Evolutionary conservation across 2,888 invertebrate genomes (phyloP).

Genomic region (Dasypolia templi): DNA sequence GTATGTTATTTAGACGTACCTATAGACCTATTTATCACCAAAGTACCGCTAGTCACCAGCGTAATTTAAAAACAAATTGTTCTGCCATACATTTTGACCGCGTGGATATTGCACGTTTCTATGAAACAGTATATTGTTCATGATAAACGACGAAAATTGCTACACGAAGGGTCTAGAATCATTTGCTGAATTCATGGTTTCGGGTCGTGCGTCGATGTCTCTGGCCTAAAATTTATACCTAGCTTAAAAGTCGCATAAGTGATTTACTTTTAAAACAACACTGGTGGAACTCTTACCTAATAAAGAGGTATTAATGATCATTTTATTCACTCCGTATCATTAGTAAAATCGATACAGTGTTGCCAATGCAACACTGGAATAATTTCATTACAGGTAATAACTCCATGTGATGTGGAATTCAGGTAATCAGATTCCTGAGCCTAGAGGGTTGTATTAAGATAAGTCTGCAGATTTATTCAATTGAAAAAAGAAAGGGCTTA

Average conservation of each 20-base stretch:
- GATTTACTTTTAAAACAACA: background rate
- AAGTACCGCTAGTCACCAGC: too few relatives aligned
- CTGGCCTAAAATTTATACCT: too few relatives aligned
- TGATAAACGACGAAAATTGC: too few relatives aligned
- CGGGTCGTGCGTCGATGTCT: too few relatives aligned
- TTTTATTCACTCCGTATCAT: background rate
- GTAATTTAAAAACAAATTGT: too few relatives aligned
- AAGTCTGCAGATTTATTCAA: background rate
- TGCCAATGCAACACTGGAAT: background rate
- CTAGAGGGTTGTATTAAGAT: background rate
- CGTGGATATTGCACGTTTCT: too few relatives aligned
- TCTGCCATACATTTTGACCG: too few relatives aligned
- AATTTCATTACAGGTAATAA: background rate
- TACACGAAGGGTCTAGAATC: too few relatives aligned
- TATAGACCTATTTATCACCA: background rate
- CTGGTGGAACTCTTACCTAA: background rate
- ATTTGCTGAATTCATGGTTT: too few relatives aligned
- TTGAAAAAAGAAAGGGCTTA: background rate
- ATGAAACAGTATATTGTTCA: too few relatives aligned
- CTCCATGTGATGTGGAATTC: background rate
- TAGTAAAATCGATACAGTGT: background rate
- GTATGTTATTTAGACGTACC: background rate
- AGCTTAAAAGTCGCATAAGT: background rate
- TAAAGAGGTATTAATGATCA: background rate
- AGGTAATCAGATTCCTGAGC: conserved; percentile 1